Evolutionary conservation across 2,113 vertebrate genomes (phyloP), one percentile per base, ranked within the genome.

Genomic region (Panthera uncia): DNA sequence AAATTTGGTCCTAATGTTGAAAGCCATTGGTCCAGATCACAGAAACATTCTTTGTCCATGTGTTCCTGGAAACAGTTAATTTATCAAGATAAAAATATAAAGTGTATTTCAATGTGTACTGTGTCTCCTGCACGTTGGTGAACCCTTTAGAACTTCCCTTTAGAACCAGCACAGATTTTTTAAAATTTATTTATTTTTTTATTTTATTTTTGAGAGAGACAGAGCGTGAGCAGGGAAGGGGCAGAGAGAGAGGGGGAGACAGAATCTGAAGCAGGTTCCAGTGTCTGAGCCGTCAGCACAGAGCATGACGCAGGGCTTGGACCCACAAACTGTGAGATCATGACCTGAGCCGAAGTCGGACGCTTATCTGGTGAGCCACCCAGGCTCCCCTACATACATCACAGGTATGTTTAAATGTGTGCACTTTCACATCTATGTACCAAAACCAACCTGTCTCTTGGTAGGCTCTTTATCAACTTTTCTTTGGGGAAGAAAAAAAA

Each of bases 341-440:
- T 57, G 55, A 57, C 55, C 55, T 18, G 55, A 57, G 55, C 55
- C 18, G 5, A 18, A 57, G 55, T 21, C 55, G 18, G 55, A 18
- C 16, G 5, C 18, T 57, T 1, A 57, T 2, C 18, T 5, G 18
- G 19, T 19, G 55, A 57, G 55, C 18, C 55, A 0, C 55, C 55
- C 55, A 19, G 55, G 55, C 18, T 18, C 55, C 55, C 55, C 55
- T 19, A 57, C 16, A 19, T 5, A 18, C 55, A 0, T 29, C 73
- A 76, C 57, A 1, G 1, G 2, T 4, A 1, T 13, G 3, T 27
- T 4, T 2, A 31, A 9, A 7, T 3, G 7, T 57, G 55, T 5
- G 38, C 16, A 5, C 5, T 1, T 41, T 12, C 45, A 25, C 7
- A 0, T 27, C 31, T 1, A 5, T 1, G 23, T 7, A 9, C 4